Evolutionary conservation across 92 coral and sea anemone genomes (phyloP).

Genomic region (Porites rus): DNA sequence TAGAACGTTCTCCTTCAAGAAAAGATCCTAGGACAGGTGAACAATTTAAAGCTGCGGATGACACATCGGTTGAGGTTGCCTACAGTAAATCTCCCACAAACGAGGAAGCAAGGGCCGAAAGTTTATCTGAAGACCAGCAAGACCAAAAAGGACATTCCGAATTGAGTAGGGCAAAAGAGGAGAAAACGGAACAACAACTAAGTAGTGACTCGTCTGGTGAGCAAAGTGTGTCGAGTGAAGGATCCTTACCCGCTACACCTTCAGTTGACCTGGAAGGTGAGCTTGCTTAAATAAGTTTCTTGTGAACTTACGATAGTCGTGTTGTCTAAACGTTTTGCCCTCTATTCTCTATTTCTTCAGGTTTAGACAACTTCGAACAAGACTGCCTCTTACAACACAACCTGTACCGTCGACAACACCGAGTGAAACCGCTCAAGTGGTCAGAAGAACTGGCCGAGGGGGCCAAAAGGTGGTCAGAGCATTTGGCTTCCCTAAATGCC

Average conservation of each 20-base stretch:
- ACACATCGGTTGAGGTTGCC: not conserved
- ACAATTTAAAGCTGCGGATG: not conserved
- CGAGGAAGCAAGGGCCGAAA: not conserved
- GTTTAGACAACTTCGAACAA: slow-evolving; percentile 81
- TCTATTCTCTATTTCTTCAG: not conserved
- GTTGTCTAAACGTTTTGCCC: not conserved
- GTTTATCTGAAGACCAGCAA: not conserved
- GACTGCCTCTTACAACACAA: slow-evolving; percentile 92
- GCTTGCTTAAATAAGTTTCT: not conserved
- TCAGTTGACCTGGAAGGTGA: slow-evolving; percentile 46
- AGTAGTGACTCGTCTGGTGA: slow-evolving; percentile 70
- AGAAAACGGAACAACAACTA: slow-evolving; percentile 28
- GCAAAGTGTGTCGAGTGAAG: slow-evolving; percentile 61
- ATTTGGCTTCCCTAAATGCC: slow-evolving; percentile 65
- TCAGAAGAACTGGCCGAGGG: slow-evolving; percentile 79
- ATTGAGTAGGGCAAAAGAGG: slow-evolving; percentile 8
- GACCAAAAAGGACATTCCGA: not conserved
- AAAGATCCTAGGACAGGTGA: not conserved
- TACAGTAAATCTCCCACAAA: not conserved
- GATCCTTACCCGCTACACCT: slow-evolving; percentile 59
- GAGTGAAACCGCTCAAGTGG: slow-evolving; percentile 81
- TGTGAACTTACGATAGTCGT: not conserved
- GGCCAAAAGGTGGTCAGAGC: slow-evolving; percentile 77
- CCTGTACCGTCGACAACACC: slow-evolving; percentile 86
- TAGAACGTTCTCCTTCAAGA: not conserved